Evolutionary conservation across 2,113 vertebrate species (phyloP).

Genomic region (Macheiramphus alcinus): DNA sequence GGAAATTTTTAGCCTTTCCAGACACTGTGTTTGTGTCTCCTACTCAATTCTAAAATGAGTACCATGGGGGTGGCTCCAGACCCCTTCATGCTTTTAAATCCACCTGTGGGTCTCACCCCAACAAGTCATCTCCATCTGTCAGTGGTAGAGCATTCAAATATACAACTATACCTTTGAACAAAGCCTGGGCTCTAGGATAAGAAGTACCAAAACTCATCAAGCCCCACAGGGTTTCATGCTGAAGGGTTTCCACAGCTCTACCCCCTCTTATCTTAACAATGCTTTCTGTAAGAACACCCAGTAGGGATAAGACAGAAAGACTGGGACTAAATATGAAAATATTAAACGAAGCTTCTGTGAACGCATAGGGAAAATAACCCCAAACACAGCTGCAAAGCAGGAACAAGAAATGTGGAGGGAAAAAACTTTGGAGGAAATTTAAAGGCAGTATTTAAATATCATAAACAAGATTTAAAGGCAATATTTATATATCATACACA

Average conservation of each 20-base stretch:
- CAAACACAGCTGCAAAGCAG: neutral
- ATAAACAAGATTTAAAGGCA: neutral
- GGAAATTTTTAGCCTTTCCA: constrained; percentile 13
- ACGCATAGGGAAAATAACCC: neutral
- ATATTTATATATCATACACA: neutral
- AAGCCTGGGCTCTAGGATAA: neutral
- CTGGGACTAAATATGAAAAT: neutral
- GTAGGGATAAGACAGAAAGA: neutral
- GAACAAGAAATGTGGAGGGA: neutral
- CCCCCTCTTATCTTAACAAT: neutral
- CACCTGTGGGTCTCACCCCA: constrained; percentile 34
- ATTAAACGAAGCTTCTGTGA: neutral
- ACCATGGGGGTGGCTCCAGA: constrained; percentile 23
- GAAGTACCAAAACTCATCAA: neutral
- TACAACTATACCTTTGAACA: neutral
- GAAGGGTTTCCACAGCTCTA: neutral
- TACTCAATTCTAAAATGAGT: constrained; percentile 37
- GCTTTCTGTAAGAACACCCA: neutral
- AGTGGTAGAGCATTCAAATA: neutral
- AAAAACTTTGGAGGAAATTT: neutral
- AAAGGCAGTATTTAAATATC: neutral
- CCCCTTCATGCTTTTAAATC: neutral
- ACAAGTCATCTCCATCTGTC: constrained; percentile 5
- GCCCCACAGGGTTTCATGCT: neutral
- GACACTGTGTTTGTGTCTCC: neutral